Percentiles rank a stretch among this genome's conserved stretches.
Evolutionary conservation across 2,888 invertebrate genomes (phyloP).

Genomic region (Amphipyra tragopoginis): DNA sequence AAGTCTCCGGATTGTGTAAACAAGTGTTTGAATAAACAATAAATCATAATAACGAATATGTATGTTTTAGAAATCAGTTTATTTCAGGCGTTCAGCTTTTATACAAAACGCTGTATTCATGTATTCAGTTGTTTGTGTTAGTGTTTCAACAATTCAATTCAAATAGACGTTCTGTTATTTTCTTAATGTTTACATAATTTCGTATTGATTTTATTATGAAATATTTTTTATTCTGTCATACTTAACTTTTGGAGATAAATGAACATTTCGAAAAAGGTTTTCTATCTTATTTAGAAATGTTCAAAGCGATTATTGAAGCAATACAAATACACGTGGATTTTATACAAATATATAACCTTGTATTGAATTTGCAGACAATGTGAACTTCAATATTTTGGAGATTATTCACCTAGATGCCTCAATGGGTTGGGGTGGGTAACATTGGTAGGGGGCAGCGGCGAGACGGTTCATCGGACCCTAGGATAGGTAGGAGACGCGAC

Average conservation of each 20-base stretch:
- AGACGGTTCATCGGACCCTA: conserved; percentile 84
- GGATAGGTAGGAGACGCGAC: conserved; percentile 57
- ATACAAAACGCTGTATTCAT: conserved; percentile 16
- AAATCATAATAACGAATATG: conserved; percentile 17
- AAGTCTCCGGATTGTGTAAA: conserved; percentile 47
- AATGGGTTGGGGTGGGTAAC: conserved; percentile 48
- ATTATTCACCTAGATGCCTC: conserved; percentile 40
- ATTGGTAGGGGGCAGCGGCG: conserved; percentile 62
- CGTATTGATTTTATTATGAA: neutral
- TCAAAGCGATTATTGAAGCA: neutral
- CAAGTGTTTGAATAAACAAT: conserved; percentile 33
- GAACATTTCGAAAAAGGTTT: neutral
- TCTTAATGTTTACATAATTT: conserved; percentile 8
- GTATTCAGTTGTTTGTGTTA: conserved; percentile 24
- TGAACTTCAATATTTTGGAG: conserved; percentile 42
- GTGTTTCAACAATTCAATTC: conserved; percentile 22
- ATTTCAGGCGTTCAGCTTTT: conserved; percentile 26
- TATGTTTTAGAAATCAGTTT: conserved; percentile 29
- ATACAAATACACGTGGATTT: conserved; percentile 15
- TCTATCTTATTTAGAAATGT: neutral
- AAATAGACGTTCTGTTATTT: conserved; percentile 1
- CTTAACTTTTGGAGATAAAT: neutral
- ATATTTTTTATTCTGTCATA: neutral
- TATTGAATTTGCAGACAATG: conserved; percentile 22
- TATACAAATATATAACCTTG: conserved; percentile 21